Evolutionary conservation across 2,113 vertebrate species (phyloP), one percentile per base, ranked within the genome.

Genomic region (Crotalus viridis): DNA sequence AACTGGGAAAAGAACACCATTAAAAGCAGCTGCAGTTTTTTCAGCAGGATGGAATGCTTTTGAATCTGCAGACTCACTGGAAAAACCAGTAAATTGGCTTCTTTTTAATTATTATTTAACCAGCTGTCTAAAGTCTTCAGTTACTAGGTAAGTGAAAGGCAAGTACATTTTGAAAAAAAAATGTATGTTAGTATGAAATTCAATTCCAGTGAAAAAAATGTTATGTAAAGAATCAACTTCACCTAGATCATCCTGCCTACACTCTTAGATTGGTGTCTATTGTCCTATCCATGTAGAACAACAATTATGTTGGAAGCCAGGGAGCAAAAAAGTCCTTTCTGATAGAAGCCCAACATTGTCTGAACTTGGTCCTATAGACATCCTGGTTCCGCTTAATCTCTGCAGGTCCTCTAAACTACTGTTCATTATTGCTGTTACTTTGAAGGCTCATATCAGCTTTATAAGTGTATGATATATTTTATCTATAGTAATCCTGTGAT

Each of bases 71-170:
- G 98, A 98, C 61, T 99, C 98, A 15, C 95, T 99, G 97, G 99
- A 99, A 96, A 99, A 99, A 96, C 99, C 99, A 81, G 97, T 99
- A 88, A 99, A 99, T 96, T 99, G 99, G 96, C 98, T 99, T 97
- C 98, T 99, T 95, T 99, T 99, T 98, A 99, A 99, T 98, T 99
- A 99, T 97, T 99, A 99, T 97, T 98, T 99, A 98, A 99, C 99
- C 94, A 99, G 98, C 96, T 99, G 99, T 97, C 98, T 99, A 88
- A 99, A 99, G 91, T 99, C 99, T 93, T 99, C 99, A 46, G 97
- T 99, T 95, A 98, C 98, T 97, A 99, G 99, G 99, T 99, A 97
- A 98, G 98, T 97, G 93, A 94, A 91, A 94, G 94, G 8, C 33
- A 57, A 26, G 94, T 87, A 26, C 89, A 12, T 92, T 95, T 94